Conservation (phyloP, 2,113 vertebrate genomes). For the Engraulis encrasicolus region DNA sequence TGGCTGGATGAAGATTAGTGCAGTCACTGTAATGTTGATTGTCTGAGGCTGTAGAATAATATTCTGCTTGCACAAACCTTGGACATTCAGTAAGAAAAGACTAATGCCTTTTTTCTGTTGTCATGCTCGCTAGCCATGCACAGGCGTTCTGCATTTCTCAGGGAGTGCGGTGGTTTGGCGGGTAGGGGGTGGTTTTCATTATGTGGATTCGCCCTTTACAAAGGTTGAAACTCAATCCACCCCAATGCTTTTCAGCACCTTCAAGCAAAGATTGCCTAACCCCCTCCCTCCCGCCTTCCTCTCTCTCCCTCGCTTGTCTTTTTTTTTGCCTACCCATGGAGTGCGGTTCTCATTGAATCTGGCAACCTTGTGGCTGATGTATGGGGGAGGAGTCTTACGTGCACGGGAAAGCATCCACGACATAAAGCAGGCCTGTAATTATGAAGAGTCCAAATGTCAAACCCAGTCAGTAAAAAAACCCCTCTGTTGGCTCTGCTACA, state of each 20-base stretch:
- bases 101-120: neutral
- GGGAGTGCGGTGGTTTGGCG: conserved; percentile 20
- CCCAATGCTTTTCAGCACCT: conserved; percentile 22
- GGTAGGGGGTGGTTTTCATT: conserved; percentile 43
- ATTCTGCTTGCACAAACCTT: neutral
- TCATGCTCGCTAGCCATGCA: conserved; percentile 9
- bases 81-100: neutral
- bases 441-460: conserved; percentile 19
- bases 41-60: neutral
- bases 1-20: neutral
- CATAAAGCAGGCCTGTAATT: conserved; percentile 23
- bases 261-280: neutral
- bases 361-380: neutral
- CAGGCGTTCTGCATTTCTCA: neutral
- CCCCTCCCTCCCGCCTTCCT: too few relatives aligned
- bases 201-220: conserved; percentile 16
- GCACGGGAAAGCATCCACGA: neutral
- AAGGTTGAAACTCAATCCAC: conserved; percentile 14
- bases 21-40: neutral
- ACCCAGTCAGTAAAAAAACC: conserved; percentile 29
- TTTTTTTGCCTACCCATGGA: neutral
- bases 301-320: neutral
- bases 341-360: conserved; percentile 10
- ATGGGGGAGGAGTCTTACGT: neutral
- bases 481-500: conserved; percentile 21